A percentile compares a stretch with the other conserved stretches of the same genome.
Evolutionary conservation across 1,140 invertebrate species (phyloP).

Genomic region (Drosophila mojavensis): DNA sequence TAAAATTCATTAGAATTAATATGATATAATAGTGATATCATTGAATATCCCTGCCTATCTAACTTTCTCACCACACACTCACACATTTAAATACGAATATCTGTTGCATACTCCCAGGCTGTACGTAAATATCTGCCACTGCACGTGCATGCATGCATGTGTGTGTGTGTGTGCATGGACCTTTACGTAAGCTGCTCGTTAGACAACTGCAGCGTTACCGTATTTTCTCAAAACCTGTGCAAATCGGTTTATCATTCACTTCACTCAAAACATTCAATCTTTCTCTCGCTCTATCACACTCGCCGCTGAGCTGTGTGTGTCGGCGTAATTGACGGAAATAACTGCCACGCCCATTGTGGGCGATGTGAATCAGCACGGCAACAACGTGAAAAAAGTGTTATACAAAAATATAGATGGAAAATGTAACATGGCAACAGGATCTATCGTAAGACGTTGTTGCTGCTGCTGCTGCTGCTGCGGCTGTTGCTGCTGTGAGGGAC

Average conservation of each 20-base stretch:
- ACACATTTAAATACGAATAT: slow-evolving; percentile 28
- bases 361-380: slow-evolving; percentile 35
- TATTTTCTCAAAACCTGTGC: slow-evolving; percentile 29
- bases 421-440: slow-evolving; percentile 59
- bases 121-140: slow-evolving; percentile 31
- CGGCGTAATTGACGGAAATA: slow-evolving; percentile 78
- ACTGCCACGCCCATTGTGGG: slow-evolving; percentile 79
- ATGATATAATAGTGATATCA: too few species aligned
- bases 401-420: slow-evolving; percentile 27
- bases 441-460: not conserved
- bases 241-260: slow-evolving; percentile 39
- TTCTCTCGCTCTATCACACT: slow-evolving; percentile 16
- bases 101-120: slow-evolving; percentile 66
- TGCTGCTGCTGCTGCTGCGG: slow-evolving; percentile 13
- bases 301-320: slow-evolving; percentile 56
- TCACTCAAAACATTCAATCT: slow-evolving; percentile 26
- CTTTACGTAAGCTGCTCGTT: not conserved
- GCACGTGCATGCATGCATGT: not conserved
- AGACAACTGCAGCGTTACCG: slow-evolving; percentile 29
- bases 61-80: not conserved
- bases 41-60: too few species aligned
- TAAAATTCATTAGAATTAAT: too few species aligned
- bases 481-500: slow-evolving; percentile 41
- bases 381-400: slow-evolving; percentile 16
- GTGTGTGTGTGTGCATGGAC: not conserved